These are phyloP conservation scores for Eupeodes latifasciatus DNA, from an alignment of 2,888 invertebrate species.

Conservation along the genomic window DNA sequence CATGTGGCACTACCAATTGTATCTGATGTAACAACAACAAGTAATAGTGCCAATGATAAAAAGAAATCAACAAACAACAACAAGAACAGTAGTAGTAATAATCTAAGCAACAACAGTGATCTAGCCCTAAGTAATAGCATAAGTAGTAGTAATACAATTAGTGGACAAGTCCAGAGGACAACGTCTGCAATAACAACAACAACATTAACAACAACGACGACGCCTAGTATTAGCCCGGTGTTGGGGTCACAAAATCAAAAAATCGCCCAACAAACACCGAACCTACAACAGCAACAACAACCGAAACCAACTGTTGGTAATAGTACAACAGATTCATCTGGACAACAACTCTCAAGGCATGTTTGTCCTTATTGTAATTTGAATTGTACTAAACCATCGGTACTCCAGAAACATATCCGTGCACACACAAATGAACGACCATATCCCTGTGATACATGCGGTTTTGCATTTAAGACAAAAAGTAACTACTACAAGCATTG, in stretches of 20 bases:
- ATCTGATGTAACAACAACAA: constrained; percentile 34
- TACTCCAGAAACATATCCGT: constrained; percentile 96
- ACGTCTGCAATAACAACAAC: constrained; percentile 65
- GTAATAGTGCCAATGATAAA: constrained; percentile 68
- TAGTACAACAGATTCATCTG: constrained; percentile 48
- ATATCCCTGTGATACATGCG: constrained; percentile 94
- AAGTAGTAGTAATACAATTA: constrained; percentile 75
- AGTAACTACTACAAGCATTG: constrained; percentile 96
- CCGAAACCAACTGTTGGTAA: constrained; percentile 54
- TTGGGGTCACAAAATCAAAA: constrained; percentile 78
- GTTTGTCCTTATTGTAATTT: constrained; percentile 95
- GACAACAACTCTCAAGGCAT: constrained; percentile 85
- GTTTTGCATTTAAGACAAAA: constrained; percentile 96
- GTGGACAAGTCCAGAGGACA: constrained; percentile 74
- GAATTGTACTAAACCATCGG: constrained; percentile 96
- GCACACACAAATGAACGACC: constrained; percentile 97
- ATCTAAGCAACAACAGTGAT: constrained; percentile 74
- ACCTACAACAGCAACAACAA: constrained; percentile 61
- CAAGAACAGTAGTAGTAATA: constrained; percentile 68
- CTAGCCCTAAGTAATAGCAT: constrained; percentile 76
- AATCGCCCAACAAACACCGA: constrained; percentile 59
- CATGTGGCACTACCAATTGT: constrained; percentile 50
- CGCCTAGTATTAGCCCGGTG: constrained; percentile 80
- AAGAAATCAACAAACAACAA: constrained; percentile 76
- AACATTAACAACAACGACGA: constrained; percentile 37